phyloP scores from a whole-genome alignment of 2,888 invertebrate species.

The Cyrtodaria siliqua region DNA sequence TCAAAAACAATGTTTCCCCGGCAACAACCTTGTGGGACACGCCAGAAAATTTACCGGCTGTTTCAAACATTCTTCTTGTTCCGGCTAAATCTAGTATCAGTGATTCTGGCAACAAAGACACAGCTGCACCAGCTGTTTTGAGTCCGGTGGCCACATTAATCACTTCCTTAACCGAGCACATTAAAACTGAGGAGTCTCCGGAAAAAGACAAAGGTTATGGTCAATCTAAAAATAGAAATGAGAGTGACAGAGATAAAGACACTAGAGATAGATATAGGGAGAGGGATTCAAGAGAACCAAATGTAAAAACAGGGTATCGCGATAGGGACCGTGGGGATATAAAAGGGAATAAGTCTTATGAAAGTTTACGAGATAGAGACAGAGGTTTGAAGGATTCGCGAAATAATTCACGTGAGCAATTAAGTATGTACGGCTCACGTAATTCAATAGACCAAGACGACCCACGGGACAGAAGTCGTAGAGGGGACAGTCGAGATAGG shows the following conservation, averaged over 20 bases:
- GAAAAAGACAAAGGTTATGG: conserved; percentile 16
- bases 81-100: conserved; percentile 64
- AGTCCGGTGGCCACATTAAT: conserved; percentile 65
- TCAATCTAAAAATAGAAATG: conserved; percentile 20
- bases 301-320: neutral
- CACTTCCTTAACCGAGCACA: conserved; percentile 66
- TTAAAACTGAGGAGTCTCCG: conserved; percentile 38
- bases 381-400: conserved; percentile 59
- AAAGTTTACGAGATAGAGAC: conserved; percentile 48
- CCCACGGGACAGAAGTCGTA: conserved; percentile 33
- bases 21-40: conserved; percentile 83
- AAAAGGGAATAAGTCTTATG: conserved; percentile 56
- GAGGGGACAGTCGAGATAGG: conserved; percentile 51
- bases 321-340: conserved; percentile 51
- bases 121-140: conserved; percentile 38
- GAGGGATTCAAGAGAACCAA: conserved; percentile 16
- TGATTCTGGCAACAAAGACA: neutral
- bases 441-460: conserved; percentile 56
- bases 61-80: conserved; percentile 74
- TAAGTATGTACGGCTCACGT: conserved; percentile 52
- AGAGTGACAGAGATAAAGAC: conserved; percentile 30
- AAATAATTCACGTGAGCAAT: conserved; percentile 51
- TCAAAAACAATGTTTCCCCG: conserved; percentile 80
- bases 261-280: conserved; percentile 41
- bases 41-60: conserved; percentile 68